A percentile compares a stretch with the other conserved stretches of the same genome.
Conservation (phyloP, 2,797 vertebrate species). For the Gallinago solitaria region DNA sequence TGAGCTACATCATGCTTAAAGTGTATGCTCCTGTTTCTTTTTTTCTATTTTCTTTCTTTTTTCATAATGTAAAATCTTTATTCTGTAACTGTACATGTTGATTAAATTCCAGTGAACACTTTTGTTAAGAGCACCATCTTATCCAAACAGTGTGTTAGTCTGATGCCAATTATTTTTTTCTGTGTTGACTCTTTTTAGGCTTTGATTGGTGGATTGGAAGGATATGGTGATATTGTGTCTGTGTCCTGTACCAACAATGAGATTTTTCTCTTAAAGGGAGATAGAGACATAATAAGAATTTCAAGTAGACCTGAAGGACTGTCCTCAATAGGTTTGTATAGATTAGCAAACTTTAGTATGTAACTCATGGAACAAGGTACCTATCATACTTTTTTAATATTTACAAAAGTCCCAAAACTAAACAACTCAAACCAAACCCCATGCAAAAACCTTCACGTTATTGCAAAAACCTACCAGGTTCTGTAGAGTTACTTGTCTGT, state of each 20-base stretch:
- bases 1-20: not conserved
- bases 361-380: not conserved
- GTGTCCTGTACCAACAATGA: constrained; percentile 94
- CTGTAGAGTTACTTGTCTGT: not conserved
- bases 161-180: not conserved
- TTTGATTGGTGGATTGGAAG: constrained; percentile 91
- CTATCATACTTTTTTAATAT: not conserved
- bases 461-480: not conserved
- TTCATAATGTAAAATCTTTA: not conserved
- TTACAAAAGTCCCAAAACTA: not conserved
- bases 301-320: constrained; percentile 90
- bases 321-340: constrained; percentile 80
- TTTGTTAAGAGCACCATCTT: not conserved
- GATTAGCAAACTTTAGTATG: not conserved
- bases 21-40: not conserved
- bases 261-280: constrained; percentile 95
- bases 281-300: constrained; percentile 92
- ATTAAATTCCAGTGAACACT: not conserved
- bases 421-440: not conserved
- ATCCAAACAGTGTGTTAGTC: not conserved
- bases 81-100: not conserved
- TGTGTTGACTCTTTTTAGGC: constrained; percentile 77
- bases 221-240: constrained; percentile 92
- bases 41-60: not conserved
- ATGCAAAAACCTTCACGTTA: not conserved